These are phyloP conservation scores for Notamacropus eugenii DNA, from an alignment of 2,797 vertebrate genomes.

Conservation along the genomic window DNA sequence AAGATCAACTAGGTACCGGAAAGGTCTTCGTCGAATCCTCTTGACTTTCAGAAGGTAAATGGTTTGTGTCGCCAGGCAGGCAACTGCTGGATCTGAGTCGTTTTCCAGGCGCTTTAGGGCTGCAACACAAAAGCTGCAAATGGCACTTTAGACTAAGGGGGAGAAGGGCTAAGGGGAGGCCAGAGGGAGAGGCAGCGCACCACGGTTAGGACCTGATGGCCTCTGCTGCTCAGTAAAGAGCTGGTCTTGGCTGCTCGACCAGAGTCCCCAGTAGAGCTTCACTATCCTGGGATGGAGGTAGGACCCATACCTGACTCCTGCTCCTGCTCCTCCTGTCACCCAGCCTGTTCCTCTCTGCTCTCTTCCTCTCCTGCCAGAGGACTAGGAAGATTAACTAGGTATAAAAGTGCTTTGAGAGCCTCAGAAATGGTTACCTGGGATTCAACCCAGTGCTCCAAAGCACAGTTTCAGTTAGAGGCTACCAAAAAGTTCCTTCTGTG, in stretches of 20 bases:
- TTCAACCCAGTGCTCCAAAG: accelerated
- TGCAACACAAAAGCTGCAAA: background rate
- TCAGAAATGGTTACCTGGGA: background rate
- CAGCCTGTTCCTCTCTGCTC: background rate
- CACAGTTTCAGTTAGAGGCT: background rate
- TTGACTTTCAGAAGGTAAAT: constrained; percentile 48
- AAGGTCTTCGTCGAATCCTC: background rate
- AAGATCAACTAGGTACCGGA: accelerated
- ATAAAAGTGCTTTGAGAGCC: background rate
- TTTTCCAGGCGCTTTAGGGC: constrained; percentile 51
- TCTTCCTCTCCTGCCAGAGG: background rate
- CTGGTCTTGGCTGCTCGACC: background rate
- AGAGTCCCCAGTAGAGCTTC: background rate
- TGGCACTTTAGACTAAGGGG: background rate
- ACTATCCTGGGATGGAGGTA: background rate
- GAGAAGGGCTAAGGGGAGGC: background rate
- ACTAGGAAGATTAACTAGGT: background rate
- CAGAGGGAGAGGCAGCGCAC: background rate
- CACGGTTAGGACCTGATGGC: accelerated
- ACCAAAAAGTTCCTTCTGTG: background rate
- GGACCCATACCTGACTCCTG: accelerated
- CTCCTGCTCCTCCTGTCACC: background rate
- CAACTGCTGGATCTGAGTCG: constrained; percentile 54
- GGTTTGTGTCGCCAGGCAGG: constrained; percentile 61
- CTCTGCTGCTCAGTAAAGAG: background rate